These are phyloP conservation scores for Eubucco bourcierii DNA, from an alignment of 2,113 vertebrate genomes.

Conservation along the genomic window DNA sequence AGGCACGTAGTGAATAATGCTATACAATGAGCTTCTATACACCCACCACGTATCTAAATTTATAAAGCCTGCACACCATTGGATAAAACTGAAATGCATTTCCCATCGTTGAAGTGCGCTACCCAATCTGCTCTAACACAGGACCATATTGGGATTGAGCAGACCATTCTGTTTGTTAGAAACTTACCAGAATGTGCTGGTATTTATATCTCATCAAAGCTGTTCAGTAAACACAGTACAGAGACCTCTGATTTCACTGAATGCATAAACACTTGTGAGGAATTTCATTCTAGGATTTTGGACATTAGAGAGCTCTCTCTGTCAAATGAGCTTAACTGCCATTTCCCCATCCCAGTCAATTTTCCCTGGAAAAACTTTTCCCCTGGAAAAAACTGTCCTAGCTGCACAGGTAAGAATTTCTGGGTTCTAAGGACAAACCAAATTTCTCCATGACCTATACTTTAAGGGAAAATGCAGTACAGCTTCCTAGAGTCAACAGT, in stretches of 20 bases:
- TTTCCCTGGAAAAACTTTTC: neutral
- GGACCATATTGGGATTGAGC: slow-evolving; percentile 49
- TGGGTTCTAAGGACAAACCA: neutral
- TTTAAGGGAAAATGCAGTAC: neutral
- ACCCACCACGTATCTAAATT: slow-evolving; percentile 52
- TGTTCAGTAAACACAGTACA: slow-evolving; percentile 61
- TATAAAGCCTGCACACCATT: neutral
- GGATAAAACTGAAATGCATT: slow-evolving; percentile 33
- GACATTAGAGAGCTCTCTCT: neutral
- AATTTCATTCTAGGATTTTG: neutral
- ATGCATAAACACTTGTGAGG: neutral
- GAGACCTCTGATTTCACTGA: slow-evolving; percentile 49
- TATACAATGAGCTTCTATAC: slow-evolving; percentile 36
- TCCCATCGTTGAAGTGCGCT: neutral
- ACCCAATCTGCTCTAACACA: slow-evolving; percentile 58
- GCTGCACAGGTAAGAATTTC: neutral
- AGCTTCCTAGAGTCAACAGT: neutral
- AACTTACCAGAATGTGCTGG: slow-evolving; percentile 47
- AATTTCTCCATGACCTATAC: neutral
- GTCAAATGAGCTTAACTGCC: neutral
- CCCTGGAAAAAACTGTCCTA: neutral
- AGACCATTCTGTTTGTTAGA: slow-evolving; percentile 53
- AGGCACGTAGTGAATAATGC: slow-evolving; percentile 49
- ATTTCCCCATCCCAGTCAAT: neutral
- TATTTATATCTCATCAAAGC: slow-evolving; percentile 69